Percentiles rank a stretch among this genome's conserved stretches.
Conservation (phyloP, 2,888 invertebrate genomes). For the Punctoribates punctum region DNA sequence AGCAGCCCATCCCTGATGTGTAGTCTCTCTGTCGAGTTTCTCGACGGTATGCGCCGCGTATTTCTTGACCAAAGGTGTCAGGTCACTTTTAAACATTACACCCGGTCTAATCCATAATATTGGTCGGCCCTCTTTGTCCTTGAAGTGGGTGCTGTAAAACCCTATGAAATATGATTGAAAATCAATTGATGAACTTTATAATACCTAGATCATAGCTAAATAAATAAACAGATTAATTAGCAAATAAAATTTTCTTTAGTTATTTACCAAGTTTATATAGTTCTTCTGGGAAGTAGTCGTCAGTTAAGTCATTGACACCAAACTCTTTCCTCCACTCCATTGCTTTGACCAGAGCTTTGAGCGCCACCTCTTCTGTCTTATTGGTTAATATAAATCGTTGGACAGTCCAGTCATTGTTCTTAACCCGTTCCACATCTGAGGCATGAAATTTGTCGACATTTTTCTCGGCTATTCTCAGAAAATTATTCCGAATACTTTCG, state of each 20-base stretch:
- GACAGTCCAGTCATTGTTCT: slow-evolving; percentile 37
- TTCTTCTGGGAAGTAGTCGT: slow-evolving; percentile 40
- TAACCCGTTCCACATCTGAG: slow-evolving; percentile 34
- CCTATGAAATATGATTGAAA: too few species aligned
- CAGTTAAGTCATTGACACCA: slow-evolving; percentile 30
- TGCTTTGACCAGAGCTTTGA: slow-evolving; percentile 35
- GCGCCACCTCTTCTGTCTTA: slow-evolving; percentile 31
- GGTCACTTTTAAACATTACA: too few species aligned
- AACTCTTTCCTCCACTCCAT: slow-evolving; percentile 40
- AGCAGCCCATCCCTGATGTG: neutral
- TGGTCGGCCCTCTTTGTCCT: neutral
- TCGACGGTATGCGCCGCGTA: neutral
- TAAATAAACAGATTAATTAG: too few species aligned
- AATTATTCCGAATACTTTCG: slow-evolving; percentile 3
- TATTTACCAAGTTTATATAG: slow-evolving; percentile 23
- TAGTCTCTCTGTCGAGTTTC: neutral
- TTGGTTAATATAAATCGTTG: slow-evolving; percentile 36
- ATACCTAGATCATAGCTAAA: too few species aligned
- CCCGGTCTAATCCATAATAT: too few species aligned
- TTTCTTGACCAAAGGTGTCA: too few species aligned
- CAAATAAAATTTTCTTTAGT: too few species aligned
- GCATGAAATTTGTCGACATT: slow-evolving; percentile 21
- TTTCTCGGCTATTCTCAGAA: neutral
- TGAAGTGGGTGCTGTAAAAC: neutral
- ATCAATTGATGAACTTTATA: too few species aligned